Evolutionary conservation across 2,888 invertebrate genomes (phyloP), one percentile per base, ranked within the genome.

Genomic region (Apoda limacodes): DNA sequence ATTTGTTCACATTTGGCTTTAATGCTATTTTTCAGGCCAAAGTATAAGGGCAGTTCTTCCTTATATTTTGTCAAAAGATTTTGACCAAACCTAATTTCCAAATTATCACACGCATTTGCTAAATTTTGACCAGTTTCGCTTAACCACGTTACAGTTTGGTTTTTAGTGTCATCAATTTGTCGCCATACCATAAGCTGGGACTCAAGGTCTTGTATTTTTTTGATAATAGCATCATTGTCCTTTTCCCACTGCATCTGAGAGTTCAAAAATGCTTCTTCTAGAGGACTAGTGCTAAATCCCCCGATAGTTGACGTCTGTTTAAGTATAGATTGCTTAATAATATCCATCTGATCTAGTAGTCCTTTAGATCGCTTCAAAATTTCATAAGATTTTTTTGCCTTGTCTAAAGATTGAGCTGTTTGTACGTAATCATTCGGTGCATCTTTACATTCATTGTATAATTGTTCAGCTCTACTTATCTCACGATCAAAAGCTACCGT

Each of bases 101-200:
- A 85, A 57, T 90, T 89, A 39, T 89, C 88, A 29, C 88, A 85
- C 13, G 92, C 90, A 45, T 88, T 87, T 25, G 87, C 85, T 3
- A 97, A 75, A 19, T 86, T 86, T 45, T 89, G 87, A 34, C 90
- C 90, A 12, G 92, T 94, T 55, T 92, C 89, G 35, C 86, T 86
- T 4, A 95, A 59, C 97, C 97, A 97, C 12, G 87, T 85, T 1
- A 90, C 70, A 3, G 96, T 78, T 57, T 93, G 93, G 40, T 89
- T 89, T 56, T 92, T 93, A 0, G 89, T 87, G 35, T 92, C 92
- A 46, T 93, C 91, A 19, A 97, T 90, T 61, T 95, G 94, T 50
- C 93, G 90, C 95, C 95, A 96, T 30, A 95, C 89, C n/a, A 92
- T 88, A 0, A 90, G 83, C 65, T 96, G 94, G 0, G 93, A 91